A percentile compares a stretch with the other conserved stretches of the same genome.
Evolutionary conservation across 2,797 vertebrate genomes (phyloP).

Genomic region (Todus mexicanus): DNA sequence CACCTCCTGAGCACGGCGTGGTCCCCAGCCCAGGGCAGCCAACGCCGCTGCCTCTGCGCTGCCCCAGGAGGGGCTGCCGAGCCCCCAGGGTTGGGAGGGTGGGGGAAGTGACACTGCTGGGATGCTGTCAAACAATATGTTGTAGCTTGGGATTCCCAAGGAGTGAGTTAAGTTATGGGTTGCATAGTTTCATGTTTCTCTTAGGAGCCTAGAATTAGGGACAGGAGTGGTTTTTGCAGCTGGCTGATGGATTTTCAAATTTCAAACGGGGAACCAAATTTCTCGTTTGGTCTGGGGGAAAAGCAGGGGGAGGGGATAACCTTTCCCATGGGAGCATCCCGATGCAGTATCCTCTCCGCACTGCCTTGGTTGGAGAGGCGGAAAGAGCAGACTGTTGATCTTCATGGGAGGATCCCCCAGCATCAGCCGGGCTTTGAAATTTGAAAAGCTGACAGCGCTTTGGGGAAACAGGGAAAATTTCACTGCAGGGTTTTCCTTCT

Average conservation of each 20-base stretch:
- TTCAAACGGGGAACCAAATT: background rate
- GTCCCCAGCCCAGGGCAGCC: background rate
- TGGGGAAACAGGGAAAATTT: background rate
- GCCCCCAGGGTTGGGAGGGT: background rate
- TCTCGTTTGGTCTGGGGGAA: background rate
- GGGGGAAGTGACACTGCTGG: conserved; percentile 21
- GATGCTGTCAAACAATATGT: conserved; percentile 40
- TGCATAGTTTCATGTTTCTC: conserved; percentile 72
- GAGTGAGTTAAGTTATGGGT: conserved; percentile 66
- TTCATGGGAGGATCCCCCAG: background rate
- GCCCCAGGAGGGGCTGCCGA: background rate
- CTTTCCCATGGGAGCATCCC: background rate
- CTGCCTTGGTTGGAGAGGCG: fast-evolving
- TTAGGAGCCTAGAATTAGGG: conserved; percentile 75
- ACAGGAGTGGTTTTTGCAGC: conserved; percentile 40
- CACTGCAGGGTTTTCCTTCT: background rate
- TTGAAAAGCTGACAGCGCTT: background rate
- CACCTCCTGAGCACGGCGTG: conserved; percentile 80
- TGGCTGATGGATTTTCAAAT: conserved; percentile 45
- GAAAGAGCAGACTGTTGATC: background rate
- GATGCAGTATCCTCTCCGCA: fast-evolving
- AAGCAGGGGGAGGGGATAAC: background rate
- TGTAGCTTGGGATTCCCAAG: conserved; percentile 72
- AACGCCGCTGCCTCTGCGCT: fast-evolving
- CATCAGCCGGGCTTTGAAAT: background rate